These are phyloP conservation scores for Blennius ocellaris DNA, from an alignment of 2,113 vertebrate genomes.

Conservation along the genomic window DNA sequence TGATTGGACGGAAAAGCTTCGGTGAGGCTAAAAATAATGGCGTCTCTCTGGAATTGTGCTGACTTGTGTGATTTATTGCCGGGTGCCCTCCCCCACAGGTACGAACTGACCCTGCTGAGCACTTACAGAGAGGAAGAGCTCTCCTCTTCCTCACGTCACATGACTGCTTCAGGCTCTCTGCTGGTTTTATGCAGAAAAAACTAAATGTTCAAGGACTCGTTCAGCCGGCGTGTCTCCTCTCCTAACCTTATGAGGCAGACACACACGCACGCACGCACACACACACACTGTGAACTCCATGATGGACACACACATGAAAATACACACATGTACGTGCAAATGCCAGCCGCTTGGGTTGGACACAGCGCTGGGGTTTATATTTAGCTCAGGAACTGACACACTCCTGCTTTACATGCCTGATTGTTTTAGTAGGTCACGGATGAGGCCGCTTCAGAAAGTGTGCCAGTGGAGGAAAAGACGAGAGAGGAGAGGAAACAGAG, in stretches of 20 bases:
- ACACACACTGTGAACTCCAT: background rate
- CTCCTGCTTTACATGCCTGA: constrained; percentile 72
- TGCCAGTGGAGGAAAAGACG: constrained; percentile 63
- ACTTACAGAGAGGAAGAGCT: constrained; percentile 35
- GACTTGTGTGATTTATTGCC: constrained; percentile 66
- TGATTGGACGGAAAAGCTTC: constrained; percentile 1
- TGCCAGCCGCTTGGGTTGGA: too few relatives aligned
- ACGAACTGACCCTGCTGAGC: constrained; percentile 25
- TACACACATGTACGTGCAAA: background rate
- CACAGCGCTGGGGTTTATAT: constrained; percentile 45
- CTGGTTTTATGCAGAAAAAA: constrained; percentile 56
- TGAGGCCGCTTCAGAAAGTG: constrained; percentile 54
- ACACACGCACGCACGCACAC: background rate
- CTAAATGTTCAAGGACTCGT: constrained; percentile 52
- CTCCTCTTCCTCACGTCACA: constrained; percentile 11
- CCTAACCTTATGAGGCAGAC: constrained; percentile 40
- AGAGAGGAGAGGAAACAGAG: constrained; percentile 20
- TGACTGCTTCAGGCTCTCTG: constrained; percentile 32
- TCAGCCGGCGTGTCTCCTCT: constrained; percentile 27
- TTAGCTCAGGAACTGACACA: constrained; percentile 57
- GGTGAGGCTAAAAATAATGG: constrained; percentile 59
- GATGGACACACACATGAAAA: background rate
- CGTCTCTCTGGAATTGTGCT: constrained; percentile 52
- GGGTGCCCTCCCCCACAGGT: constrained; percentile 54
- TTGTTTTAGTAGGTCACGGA: constrained; percentile 79